phyloP scores from a whole-genome alignment of 2,797 vertebrate genomes.

The Xiphophorus birchmanni region DNA sequence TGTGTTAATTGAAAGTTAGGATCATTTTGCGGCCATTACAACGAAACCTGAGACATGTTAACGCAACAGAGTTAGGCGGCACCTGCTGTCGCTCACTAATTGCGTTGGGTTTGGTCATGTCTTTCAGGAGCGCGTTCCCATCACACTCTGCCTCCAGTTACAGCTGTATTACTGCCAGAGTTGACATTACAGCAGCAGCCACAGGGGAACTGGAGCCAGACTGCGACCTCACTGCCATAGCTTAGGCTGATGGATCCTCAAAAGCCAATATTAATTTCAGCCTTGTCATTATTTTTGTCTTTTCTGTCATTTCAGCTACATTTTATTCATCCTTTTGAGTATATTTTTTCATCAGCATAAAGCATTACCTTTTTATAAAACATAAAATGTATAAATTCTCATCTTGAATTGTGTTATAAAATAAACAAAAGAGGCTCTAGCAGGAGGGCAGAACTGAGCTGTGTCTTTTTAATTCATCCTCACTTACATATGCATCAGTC shows the following conservation, averaged over 20 bases:
- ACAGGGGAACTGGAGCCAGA: constrained; percentile 72
- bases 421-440: constrained; percentile 39
- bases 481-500: constrained; percentile 85
- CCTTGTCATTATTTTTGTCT: constrained; percentile 43
- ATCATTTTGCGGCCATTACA: constrained; percentile 92
- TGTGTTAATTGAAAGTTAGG: constrained; percentile 90
- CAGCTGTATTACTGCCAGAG: constrained; percentile 77
- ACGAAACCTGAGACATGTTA: constrained; percentile 90
- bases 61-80: constrained; percentile 83
- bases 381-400: constrained; percentile 13
- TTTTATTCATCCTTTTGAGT: constrained; percentile 33
- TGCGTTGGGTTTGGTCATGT: constrained; percentile 84
- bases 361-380: constrained; percentile 2
- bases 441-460: constrained; percentile 38
- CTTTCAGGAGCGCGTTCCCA: constrained; percentile 81
- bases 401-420: constrained; percentile 40
- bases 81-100: constrained; percentile 90
- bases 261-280: constrained; percentile 68
- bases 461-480: constrained; percentile 73
- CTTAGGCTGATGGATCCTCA: constrained; percentile 69
- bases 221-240: constrained; percentile 68
- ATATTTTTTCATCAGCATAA: constrained; percentile 10
- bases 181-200: constrained; percentile 83
- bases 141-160: constrained; percentile 80
- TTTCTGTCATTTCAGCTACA: constrained; percentile 42